These are phyloP conservation scores for Cotesia typhae DNA, from an alignment of 1,140 invertebrate genomes.

Conservation along the genomic window DNA sequence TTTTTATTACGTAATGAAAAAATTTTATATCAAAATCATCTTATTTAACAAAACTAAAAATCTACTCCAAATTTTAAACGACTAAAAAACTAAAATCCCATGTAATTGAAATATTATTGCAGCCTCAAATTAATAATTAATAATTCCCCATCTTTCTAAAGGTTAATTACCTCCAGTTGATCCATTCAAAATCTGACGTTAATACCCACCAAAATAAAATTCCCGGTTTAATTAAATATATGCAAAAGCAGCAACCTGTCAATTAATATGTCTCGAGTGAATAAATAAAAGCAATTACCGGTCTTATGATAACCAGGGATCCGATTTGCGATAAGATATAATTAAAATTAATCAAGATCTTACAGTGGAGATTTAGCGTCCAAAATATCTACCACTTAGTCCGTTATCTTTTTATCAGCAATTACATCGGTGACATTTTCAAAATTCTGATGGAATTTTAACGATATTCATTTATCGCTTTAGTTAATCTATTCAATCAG, in stretches of 20 bases:
- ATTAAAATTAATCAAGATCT: constrained; percentile 20
- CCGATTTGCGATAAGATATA: constrained; percentile 21
- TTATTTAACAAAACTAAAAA: too few relatives aligned
- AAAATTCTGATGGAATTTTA: constrained; percentile 21
- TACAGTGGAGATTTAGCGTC: not conserved
- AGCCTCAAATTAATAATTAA: too few relatives aligned
- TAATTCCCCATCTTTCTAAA: too few relatives aligned
- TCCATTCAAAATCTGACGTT: too few relatives aligned
- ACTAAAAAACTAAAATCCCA: too few relatives aligned
- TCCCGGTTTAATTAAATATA: not conserved
- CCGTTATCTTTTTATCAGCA: constrained; percentile 8
- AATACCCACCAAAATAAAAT: too few relatives aligned
- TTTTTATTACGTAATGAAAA: too few relatives aligned
- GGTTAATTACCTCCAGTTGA: too few relatives aligned
- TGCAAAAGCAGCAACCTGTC: not conserved
- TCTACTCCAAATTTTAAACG: too few relatives aligned
- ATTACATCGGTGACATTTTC: constrained; percentile 4
- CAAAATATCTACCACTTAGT: not conserved
- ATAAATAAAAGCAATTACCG: not conserved
- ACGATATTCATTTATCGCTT: constrained; percentile 22
- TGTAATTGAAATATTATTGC: too few relatives aligned
- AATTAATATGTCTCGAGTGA: not conserved
- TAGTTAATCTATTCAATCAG: not conserved
- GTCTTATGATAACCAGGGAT: constrained; percentile 9
- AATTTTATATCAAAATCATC: too few relatives aligned